Percentiles rank a stretch among this genome's conserved stretches.
Conservation (phyloP, 2,888 invertebrate species). For the Agonopterix heracliana region DNA sequence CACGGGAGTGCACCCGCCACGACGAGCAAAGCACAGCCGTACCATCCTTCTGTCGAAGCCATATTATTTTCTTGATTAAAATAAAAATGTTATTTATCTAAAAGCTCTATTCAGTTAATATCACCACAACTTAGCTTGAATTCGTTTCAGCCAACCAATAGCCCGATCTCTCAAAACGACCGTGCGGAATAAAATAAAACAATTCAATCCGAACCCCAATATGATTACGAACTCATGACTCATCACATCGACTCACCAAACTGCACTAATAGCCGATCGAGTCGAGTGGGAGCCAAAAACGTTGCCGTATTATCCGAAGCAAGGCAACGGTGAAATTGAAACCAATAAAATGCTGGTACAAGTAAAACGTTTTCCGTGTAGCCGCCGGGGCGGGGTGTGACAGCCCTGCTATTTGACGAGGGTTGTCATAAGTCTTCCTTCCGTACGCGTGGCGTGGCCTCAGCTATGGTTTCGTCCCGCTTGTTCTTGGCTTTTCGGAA, state of each 20-base stretch:
- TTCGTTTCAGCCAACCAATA: too few relatives aligned
- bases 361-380: constrained; percentile 68
- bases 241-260: constrained; percentile 30
- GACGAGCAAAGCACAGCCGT: too few relatives aligned
- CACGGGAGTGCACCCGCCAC: too few relatives aligned
- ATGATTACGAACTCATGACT: constrained; percentile 34
- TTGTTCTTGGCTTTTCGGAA: not conserved
- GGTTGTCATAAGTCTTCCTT: constrained; percentile 73
- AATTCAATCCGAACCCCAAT: constrained; percentile 18
- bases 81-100: too few relatives aligned
- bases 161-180: too few relatives aligned
- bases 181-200: constrained; percentile 3
- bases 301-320: constrained; percentile 41
- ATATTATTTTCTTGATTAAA: too few relatives aligned
- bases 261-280: constrained; percentile 32
- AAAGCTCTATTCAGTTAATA: too few relatives aligned
- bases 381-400: constrained; percentile 35
- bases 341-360: constrained; percentile 66
- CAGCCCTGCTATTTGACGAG: constrained; percentile 52
- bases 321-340: constrained; percentile 67
- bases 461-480: constrained; percentile 1
- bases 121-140: too few relatives aligned
- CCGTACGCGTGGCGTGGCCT: constrained; percentile 17
- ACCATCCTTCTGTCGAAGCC: too few relatives aligned
- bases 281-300: constrained; percentile 30